phyloP scores from a whole-genome alignment of 1,140 invertebrate species.

The Berghia stephanieae region DNA sequence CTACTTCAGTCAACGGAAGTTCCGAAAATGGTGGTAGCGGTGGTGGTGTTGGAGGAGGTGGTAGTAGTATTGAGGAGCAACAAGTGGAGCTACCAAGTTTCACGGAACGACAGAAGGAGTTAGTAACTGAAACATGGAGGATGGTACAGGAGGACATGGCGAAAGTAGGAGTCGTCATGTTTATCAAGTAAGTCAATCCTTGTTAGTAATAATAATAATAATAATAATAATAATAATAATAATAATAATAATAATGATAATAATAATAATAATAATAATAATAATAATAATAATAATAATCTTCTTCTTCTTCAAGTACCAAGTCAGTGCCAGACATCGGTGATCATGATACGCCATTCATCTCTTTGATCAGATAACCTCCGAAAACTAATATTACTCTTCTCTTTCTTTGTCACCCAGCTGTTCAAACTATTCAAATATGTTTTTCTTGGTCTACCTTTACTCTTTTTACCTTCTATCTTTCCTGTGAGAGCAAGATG shows the following conservation, averaged over 20 bases:
- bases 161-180: slow-evolving; percentile 71
- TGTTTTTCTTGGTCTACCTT: no score
- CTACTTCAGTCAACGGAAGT: slow-evolving; percentile 1
- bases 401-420: no score
- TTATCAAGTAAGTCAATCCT: slow-evolving; percentile 58
- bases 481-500: no score
- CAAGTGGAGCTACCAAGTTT: slow-evolving; percentile 46
- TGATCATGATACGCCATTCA: no score
- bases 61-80: slow-evolving; percentile 27
- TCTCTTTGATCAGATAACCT: no score
- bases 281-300: slow-evolving; percentile 22
- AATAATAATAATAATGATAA: neutral
- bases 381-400: no score
- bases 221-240: neutral
- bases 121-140: slow-evolving; percentile 69
- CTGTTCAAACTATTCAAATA: no score
- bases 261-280: neutral
- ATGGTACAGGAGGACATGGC: slow-evolving; percentile 69
- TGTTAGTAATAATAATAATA: neutral
- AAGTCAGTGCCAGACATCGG: no score
- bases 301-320: no score
- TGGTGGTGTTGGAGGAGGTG: no score
- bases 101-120: slow-evolving; percentile 67
- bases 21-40: slow-evolving; percentile 1
- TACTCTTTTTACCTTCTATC: no score